Conservation (phyloP, 2,888 invertebrate genomes). For the Cremastobaeus sp. region DNA sequence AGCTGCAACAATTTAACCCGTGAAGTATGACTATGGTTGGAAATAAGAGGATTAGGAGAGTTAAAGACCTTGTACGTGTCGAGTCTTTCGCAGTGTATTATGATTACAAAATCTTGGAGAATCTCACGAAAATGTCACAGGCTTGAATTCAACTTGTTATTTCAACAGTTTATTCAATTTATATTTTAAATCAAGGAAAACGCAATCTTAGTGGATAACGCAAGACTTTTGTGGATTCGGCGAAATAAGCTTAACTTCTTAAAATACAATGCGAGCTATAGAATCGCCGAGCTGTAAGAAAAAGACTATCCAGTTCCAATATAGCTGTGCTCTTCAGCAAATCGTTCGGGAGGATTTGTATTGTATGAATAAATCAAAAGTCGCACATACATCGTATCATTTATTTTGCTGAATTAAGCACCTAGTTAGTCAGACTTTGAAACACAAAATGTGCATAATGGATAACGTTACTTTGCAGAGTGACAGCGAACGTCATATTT, state of each 20-base stretch:
- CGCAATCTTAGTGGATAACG: slow-evolving; percentile 8
- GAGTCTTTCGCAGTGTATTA: slow-evolving; percentile 14
- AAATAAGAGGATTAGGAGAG: slow-evolving; percentile 42
- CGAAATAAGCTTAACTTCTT: slow-evolving; percentile 28
- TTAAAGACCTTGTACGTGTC: slow-evolving; percentile 30
- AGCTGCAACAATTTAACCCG: slow-evolving; percentile 46
- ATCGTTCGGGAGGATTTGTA: neutral
- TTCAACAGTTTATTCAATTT: slow-evolving; percentile 17
- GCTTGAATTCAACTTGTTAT: neutral
- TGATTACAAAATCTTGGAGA: slow-evolving; percentile 21
- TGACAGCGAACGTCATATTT: slow-evolving; percentile 25
- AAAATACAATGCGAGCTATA: slow-evolving; percentile 8
- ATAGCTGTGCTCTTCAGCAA: neutral
- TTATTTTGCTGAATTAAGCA: neutral
- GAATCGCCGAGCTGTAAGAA: slow-evolving; percentile 12
- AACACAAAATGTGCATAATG: neutral
- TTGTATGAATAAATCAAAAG: neutral
- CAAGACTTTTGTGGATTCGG: slow-evolving; percentile 21
- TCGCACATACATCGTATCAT: neutral
- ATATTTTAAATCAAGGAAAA: neutral
- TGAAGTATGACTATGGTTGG: slow-evolving; percentile 25
- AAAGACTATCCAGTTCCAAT: neutral
- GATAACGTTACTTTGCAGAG: slow-evolving; percentile 5
- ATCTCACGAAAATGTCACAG: slow-evolving; percentile 6
- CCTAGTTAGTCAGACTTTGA: slow-evolving; percentile 14